Evolutionary conservation across 2,888 invertebrate species (phyloP), one percentile per base, ranked within the genome.

Genomic region (Cybosia mesomella): DNA sequence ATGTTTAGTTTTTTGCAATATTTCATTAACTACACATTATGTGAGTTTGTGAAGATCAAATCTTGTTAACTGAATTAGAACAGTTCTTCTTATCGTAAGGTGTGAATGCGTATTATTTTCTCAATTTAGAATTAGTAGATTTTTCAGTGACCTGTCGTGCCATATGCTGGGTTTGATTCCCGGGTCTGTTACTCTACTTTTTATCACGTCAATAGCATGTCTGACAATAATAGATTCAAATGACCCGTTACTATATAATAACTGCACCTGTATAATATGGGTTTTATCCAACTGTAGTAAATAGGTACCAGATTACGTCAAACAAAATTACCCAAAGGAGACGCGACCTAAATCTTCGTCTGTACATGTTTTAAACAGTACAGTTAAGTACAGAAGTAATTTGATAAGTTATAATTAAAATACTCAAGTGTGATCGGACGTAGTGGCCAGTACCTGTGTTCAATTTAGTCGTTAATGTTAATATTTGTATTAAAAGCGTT

Each of bases 371-470:
- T 28, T 28, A 28, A 15, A 39, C 22, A 59, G 9, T 39, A 5
- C 18, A 39, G 22, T 22, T 15, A 55, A 55, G 24, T 24, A 55
- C 24, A 59, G 9, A 76, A 71, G 66, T 72, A 49, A 55, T 68
- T 72, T 8, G 57, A 39, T 74, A 80, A 74, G 78, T 58, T 80
- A 77, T 75, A 67, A 64, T 74, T 68, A 71, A 70, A 73, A 72
- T 75, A 64, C 63, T 66, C 79, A 73, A 82, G 77, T 85, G 82
- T 74, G 82, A 83, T 85, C 84, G 89, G 86, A 84, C 87, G 70
- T 73, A 64, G 74, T 71, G 89, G 89, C 89, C 90, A 91, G 91
- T 89, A 87, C 77, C 73, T 86, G 87, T 89, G 85, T 88, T 87
- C 83, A 85, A 73, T 80, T n/a, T 86, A 87, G 86, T 85, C 79